Evolutionary conservation across 2,888 invertebrate species (phyloP).

Genomic region (Nemotelus nigrinus): DNA sequence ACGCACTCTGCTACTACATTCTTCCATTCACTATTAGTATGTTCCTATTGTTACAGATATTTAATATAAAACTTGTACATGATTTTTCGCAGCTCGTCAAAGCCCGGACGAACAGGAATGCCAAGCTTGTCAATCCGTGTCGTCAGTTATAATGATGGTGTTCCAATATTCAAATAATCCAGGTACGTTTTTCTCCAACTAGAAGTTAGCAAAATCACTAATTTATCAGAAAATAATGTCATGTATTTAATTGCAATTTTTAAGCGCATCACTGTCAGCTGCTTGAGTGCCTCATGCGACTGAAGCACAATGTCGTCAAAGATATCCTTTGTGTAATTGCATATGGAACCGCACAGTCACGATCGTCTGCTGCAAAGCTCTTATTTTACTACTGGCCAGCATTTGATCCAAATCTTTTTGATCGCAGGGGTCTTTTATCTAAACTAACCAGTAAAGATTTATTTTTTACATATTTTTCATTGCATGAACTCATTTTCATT

Average conservation of each 20-base stretch:
- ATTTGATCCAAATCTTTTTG: slow-evolving; percentile 92
- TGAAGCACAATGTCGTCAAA: slow-evolving; percentile 89
- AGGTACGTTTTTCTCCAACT: slow-evolving; percentile 67
- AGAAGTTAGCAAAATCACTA: background rate
- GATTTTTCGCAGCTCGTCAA: slow-evolving; percentile 70
- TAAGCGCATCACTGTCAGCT: slow-evolving; percentile 95
- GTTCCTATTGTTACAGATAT: background rate
- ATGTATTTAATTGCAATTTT: slow-evolving; percentile 48
- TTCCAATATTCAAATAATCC: slow-evolving; percentile 95
- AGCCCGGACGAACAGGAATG: slow-evolving; percentile 78
- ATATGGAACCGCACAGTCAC: slow-evolving; percentile 92
- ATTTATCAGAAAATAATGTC: background rate
- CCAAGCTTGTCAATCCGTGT: slow-evolving; percentile 85
- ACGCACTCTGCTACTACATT: slow-evolving; percentile 93
- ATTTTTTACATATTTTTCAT: background rate
- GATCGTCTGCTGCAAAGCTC: slow-evolving; percentile 95
- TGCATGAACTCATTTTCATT: background rate
- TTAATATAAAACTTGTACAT: slow-evolving; percentile 27
- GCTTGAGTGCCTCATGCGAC: slow-evolving; percentile 93
- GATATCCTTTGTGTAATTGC: slow-evolving; percentile 96
- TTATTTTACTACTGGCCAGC: slow-evolving; percentile 99
- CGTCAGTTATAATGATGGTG: slow-evolving; percentile 96
- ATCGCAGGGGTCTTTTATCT: slow-evolving; percentile 85
- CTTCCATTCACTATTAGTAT: slow-evolving; percentile 93
- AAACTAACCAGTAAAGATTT: slow-evolving; percentile 80